A percentile compares a stretch with the other conserved stretches of the same genome.
Conservation (phyloP, 1,140 invertebrate genomes). For the Oppia nitens region DNA sequence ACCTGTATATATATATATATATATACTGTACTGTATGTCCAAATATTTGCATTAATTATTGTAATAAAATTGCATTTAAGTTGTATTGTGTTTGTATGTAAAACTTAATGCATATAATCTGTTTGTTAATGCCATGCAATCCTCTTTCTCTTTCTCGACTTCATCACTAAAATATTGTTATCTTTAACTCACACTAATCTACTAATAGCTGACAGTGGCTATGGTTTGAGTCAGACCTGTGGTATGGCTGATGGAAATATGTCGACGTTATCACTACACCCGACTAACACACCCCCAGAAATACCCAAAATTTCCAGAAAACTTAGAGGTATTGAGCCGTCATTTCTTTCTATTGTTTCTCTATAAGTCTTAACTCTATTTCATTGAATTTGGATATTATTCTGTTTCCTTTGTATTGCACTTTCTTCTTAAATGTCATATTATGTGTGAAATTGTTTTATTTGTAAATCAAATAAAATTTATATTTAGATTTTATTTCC, state of each 20-base stretch:
- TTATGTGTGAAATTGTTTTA: slow-evolving; percentile 6
- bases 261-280: slow-evolving; percentile 15
- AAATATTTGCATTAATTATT: no score
- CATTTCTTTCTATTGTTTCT: no score
- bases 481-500: background rate
- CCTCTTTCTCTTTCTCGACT: no score
- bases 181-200: background rate
- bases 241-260: slow-evolving; percentile 12
- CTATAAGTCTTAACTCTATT: background rate
- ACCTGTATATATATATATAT: no score
- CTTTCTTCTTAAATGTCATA: no score
- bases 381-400: background rate
- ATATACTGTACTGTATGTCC: no score
- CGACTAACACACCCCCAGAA: slow-evolving; percentile 76
- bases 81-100: no score
- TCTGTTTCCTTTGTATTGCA: no score
- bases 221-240: background rate
- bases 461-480: slow-evolving; percentile 1
- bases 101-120: no score
- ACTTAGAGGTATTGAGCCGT: background rate
- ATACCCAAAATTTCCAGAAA: slow-evolving; percentile 71
- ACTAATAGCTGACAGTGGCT: slow-evolving; percentile 10
- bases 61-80: no score
- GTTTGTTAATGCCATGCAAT: no score
- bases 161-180: no score